Percentiles rank a stretch among this genome's conserved stretches.
These are phyloP conservation scores for Ochotona curzoniae DNA, from an alignment of 2,113 vertebrate genomes.

Conservation along the genomic window DNA sequence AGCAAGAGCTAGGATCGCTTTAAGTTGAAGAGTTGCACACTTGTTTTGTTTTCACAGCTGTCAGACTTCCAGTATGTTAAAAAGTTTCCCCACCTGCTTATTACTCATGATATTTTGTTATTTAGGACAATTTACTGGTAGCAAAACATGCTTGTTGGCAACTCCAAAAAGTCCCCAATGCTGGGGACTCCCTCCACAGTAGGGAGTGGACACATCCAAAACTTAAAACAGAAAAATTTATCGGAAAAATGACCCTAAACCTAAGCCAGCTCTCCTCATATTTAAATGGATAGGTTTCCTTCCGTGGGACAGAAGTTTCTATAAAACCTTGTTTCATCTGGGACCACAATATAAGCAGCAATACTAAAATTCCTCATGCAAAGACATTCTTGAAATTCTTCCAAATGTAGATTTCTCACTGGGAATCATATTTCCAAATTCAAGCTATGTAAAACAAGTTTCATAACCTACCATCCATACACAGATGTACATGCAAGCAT, in stretches of 20 bases:
- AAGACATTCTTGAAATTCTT: constrained; percentile 47
- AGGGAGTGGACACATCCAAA: constrained; percentile 17
- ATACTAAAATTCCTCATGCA: constrained; percentile 35
- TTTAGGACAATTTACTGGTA: constrained; percentile 66
- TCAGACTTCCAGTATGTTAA: constrained; percentile 40
- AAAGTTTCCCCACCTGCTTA: constrained; percentile 29
- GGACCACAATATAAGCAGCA: constrained; percentile 6
- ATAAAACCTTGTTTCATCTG: constrained; percentile 13
- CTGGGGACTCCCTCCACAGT: too few species aligned
- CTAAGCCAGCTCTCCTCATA: background rate
- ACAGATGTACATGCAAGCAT: constrained; percentile 27
- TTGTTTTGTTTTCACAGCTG: constrained; percentile 70
- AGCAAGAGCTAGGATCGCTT: constrained; percentile 55
- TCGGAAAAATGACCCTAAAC: constrained; percentile 8
- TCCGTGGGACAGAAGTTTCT: background rate
- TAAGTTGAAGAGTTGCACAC: constrained; percentile 24
- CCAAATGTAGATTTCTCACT: constrained; percentile 50
- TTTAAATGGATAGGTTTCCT: constrained; percentile 39
- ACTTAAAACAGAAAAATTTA: constrained; percentile 49
- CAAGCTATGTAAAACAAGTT: constrained; percentile 40
- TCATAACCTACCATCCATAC: background rate
- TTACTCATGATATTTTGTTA: constrained; percentile 50
- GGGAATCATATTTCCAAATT: constrained; percentile 46
- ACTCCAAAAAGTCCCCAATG: constrained; percentile 31
- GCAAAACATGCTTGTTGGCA: constrained; percentile 44